Percentiles rank a stretch among this genome's conserved stretches.
Conservation (phyloP, 2,797 vertebrate genomes). For the Cirrhinus molitorella region DNA sequence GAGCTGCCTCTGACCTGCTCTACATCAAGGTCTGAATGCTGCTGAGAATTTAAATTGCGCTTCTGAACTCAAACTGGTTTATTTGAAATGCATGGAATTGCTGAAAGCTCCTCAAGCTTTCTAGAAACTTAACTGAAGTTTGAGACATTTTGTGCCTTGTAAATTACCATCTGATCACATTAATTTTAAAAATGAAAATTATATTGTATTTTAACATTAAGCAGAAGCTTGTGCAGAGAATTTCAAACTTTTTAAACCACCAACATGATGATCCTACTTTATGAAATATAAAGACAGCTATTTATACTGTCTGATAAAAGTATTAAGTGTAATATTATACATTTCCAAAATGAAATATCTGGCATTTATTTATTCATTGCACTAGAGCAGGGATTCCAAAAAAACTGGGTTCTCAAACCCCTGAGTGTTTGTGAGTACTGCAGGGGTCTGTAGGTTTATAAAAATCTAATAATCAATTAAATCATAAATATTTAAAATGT, state of each 20-base stretch:
- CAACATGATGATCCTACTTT: background rate
- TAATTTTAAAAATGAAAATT: background rate
- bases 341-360: background rate
- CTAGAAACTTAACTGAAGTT: background rate
- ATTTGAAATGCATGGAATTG: background rate
- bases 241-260: background rate
- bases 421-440: background rate
- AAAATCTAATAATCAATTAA: background rate
- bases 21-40: conserved; percentile 88
- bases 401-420: background rate
- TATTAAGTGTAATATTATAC: background rate
- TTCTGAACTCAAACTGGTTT: background rate
- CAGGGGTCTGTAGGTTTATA: background rate
- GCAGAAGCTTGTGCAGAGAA: background rate
- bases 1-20: conserved; percentile 92
- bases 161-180: background rate
- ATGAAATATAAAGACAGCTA: background rate
- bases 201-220: background rate
- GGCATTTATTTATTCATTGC: background rate
- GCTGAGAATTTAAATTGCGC: background rate
- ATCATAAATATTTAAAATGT: background rate
- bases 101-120: background rate
- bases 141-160: background rate
- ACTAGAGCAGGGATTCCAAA: background rate
- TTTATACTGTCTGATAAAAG: background rate